phyloP scores from a whole-genome alignment of 35 echinoderm and acorn worm genomes.

The Patiria miniata region DNA sequence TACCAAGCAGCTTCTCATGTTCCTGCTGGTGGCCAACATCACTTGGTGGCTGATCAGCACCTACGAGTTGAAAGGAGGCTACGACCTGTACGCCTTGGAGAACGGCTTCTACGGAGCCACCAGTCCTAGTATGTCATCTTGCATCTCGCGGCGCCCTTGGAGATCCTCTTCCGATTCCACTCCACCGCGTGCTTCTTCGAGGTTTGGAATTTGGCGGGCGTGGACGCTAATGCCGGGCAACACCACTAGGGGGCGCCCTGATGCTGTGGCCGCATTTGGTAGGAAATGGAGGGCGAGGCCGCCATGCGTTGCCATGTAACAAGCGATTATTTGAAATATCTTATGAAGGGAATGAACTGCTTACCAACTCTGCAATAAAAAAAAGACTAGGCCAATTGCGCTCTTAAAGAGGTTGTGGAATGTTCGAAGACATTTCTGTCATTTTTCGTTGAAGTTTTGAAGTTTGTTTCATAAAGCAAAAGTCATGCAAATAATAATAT shows the following conservation, averaged over 20 bases:
- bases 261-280: too few relatives aligned
- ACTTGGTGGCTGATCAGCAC: conserved; percentile 93
- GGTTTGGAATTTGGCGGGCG: conserved; percentile 81
- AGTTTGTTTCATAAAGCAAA: too few relatives aligned
- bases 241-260: not conserved
- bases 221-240: not conserved
- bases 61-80: conserved; percentile 95
- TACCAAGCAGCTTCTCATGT: conserved; percentile 96
- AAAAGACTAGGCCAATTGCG: too few relatives aligned
- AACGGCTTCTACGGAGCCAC: conserved; percentile 91
- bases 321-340: too few relatives aligned
- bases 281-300: too few relatives aligned
- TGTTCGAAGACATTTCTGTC: too few relatives aligned
- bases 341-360: too few relatives aligned
- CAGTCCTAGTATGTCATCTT: conserved; percentile 93
- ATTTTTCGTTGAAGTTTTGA: too few relatives aligned
- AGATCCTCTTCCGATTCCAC: conserved; percentile 95
- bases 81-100: conserved; percentile 84
- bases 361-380: too few relatives aligned
- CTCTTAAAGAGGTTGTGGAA: too few relatives aligned
- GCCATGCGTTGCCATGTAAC: too few relatives aligned
- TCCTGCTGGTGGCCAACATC: conserved; percentile 87
- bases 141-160: conserved; percentile 85
- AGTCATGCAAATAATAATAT: too few relatives aligned
- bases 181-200: conserved; percentile 97